Base-by-base conservation (phyloP, 2,797 vertebrate genomes). In the Esox masquinongy region DNA sequence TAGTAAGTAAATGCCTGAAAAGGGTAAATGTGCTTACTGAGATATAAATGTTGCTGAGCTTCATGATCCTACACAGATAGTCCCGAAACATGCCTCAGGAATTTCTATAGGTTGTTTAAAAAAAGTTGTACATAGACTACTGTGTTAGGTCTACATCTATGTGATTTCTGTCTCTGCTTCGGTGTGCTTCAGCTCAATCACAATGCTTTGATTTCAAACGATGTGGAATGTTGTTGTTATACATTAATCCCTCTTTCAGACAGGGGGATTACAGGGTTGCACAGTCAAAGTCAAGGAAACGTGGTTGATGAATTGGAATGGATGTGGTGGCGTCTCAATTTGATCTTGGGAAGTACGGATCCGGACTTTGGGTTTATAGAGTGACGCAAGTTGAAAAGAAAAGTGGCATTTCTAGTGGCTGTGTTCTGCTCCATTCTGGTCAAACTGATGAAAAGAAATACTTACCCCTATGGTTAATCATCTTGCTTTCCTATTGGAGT, bases 161-260 rank as follows among this genome's bases (percentile, higher is more conserved):
- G 24, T 47, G 50, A 53, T 19, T 56, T 68, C 11, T 56, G 26
- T n/a, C 34, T 74, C 47, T 75, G 9, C 56, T 24, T 61, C 56
- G 12, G 56, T 61, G 56, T 61, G 56, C 56, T 22, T 24, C 56
- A 61, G 24, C 12, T 61, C 24, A 72, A 82, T 79, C 80, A 78
- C 86, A 77, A 68, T 85, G 86, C 90, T 86, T 85, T 91, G 88
- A 89, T 86, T 90, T 86, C 49, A 81, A 86, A 83, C 87, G 31
- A 80, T 85, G 83, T 81, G 91, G 22, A 95, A 93, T 90, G 91
- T 83, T 94, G 92, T 92, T 94, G 82, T 86, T 91, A 89, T 86
- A 92, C 90, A 90, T 80, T 91, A 93, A 94, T 92, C 93, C 81
- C 29, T 70, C 73, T 86, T 91, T 87, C 86, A 86, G 89, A 82